phyloP scores from a whole-genome alignment of 2,113 vertebrate species.

The Mobula birostris region DNA sequence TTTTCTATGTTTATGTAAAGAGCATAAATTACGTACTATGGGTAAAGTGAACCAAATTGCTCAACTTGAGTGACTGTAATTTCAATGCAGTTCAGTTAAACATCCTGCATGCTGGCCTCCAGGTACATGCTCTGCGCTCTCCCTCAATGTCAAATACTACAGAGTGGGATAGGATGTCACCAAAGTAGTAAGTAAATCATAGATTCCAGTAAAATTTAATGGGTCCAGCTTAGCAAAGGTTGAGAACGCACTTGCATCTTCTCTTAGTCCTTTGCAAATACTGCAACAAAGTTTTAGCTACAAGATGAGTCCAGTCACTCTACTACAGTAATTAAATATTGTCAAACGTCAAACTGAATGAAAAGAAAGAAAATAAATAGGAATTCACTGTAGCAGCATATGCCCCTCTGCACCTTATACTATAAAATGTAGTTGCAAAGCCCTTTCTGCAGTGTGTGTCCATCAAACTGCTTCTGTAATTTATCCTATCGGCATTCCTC shows the following conservation, averaged over 20 bases:
- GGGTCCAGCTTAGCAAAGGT: neutral
- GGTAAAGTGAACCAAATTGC: no score
- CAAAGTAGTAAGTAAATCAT: neutral
- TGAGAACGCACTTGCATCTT: neutral
- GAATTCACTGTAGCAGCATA: neutral
- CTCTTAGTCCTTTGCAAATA: neutral
- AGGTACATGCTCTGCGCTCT: no score
- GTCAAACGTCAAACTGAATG: neutral
- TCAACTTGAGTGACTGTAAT: no score
- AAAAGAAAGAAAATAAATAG: neutral
- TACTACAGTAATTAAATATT: neutral
- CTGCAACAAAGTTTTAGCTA: neutral
- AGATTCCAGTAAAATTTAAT: neutral
- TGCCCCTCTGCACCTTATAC: neutral
- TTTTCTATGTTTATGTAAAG: no score
- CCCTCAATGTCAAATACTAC: no score
- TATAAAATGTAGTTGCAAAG: neutral
- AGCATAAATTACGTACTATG: no score
- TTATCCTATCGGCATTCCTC: no score
- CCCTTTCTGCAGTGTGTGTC: no score
- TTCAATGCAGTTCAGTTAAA: no score
- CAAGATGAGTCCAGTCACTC: neutral
- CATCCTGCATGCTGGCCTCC: no score
- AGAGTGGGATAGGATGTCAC: neutral
- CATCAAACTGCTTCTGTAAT: no score